Percentiles rank a stretch among this genome's conserved stretches.
phyloP scores from a whole-genome alignment of 2,888 invertebrate genomes.

The Drosophila austrosaltans region DNA sequence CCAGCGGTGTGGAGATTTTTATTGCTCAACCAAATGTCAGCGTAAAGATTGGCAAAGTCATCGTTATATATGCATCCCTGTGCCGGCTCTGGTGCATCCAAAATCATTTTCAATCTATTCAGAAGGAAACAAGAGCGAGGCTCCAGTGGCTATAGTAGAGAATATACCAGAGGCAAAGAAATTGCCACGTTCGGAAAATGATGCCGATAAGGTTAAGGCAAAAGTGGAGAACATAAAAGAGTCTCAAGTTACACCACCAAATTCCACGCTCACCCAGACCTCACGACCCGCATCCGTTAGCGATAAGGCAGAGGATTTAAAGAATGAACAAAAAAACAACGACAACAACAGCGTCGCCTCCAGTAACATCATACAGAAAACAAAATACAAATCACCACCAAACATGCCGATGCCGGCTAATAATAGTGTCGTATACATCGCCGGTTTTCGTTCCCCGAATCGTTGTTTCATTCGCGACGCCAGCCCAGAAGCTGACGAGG shows the following conservation, averaged over 20 bases:
- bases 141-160: background rate
- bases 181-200: background rate
- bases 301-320: background rate
- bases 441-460: slow-evolving; percentile 45
- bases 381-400: background rate
- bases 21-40: slow-evolving; percentile 54
- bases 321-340: background rate
- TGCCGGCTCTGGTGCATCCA: slow-evolving; percentile 58
- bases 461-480: slow-evolving; percentile 50
- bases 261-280: background rate
- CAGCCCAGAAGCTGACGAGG: slow-evolving; percentile 37
- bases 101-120: slow-evolving; percentile 31
- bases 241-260: background rate
- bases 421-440: slow-evolving; percentile 38
- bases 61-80: slow-evolving; percentile 59
- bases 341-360: background rate
- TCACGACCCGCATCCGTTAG: too few species aligned
- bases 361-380: background rate
- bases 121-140: background rate
- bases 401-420: slow-evolving; percentile 31
- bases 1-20: slow-evolving; percentile 63
- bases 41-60: slow-evolving; percentile 58
- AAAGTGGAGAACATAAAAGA: background rate
- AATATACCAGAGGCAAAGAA: too few species aligned
- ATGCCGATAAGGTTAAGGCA: background rate